Evolutionary conservation across 2,888 invertebrate genomes (phyloP), one percentile per base, ranked within the genome.

Genomic region (Lycaena phlaeas): DNA sequence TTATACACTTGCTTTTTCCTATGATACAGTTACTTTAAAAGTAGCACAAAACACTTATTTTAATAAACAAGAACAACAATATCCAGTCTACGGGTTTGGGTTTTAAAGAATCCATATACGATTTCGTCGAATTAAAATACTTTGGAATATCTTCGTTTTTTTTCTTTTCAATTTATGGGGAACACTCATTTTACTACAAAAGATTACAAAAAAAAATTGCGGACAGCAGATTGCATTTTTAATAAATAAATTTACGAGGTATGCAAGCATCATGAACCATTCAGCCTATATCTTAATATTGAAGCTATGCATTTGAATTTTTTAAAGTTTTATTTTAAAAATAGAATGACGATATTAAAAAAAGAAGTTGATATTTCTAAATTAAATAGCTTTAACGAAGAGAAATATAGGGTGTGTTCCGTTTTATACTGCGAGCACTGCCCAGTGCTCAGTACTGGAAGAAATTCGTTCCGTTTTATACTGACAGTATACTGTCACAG

Each of bases 21-120:
- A 46, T 2, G 45, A 46, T 52, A 54, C 53, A 54, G 54, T 54
- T 54, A 54, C 41, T 40, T 46, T 46, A 42, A 49, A 51, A 50
- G 53, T 52, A 42, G 44, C 44, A 50, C 51, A 45, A 45, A 46
- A 43, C 46, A 41, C 38, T 46, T 36, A n/a, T n/a, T n/a, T n/a
- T n/a, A n/a, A 22, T 27, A 37, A 28, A 34, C 34, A 10, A 11
- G 17, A 11, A 7, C n/a, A 34, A 18, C 12, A 22, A 18, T 22
- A 22, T 11, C 34, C 18, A 34, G 7, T 9, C 12, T 7, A 14
- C 4, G 7, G 5, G 18, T n/a, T 9, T 18, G n/a, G 7, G 10
- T 11, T 34, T 18, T 3, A 34, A 9, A 9, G 22, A 12, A 3
- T 22, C 9, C 7, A 9, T 22, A 4, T 3, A 22, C 4, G 18